Base-by-base conservation (phyloP, 2,113 vertebrate genomes). In the Tenebrosternarchus preto region DNA sequence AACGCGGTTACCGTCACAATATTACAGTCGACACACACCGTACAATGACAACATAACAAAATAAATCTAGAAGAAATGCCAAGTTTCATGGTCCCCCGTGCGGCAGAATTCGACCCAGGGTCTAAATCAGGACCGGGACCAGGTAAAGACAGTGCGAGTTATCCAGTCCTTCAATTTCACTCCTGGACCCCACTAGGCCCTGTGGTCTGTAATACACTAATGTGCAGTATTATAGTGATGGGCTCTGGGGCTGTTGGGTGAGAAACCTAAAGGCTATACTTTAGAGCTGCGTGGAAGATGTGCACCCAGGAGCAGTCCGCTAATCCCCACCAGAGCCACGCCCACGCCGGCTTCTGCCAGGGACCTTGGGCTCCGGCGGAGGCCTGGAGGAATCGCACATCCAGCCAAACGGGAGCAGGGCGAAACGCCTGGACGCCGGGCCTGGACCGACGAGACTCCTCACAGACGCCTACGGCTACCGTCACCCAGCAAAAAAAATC, bases 191-290 rank as follows among this genome's bases (percentile, higher is more conserved):
- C 83, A 19, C 50, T 88, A 76, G 80, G 83, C 81, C 84, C 88
- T 86, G 80, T 78, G 84, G 89, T 88, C 88, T 85, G 84, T 92
- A 92, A 93, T 92, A 88, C 90, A 91, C 89, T 92, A 92, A 93
- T 92, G 84, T 89, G 86, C 81, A 88, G 86, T 88, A 92, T 92
- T 92, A 93, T 84, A 83, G 82, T 88, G 85, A 85, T 85, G 82
- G 86, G 57, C 46, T 46, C 5, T 78, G 82, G 81, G 66, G 25
- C 39, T 22, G 73, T 12, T 68, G 69, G 67, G 77, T 88, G 86
- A 89, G 87, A 87, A n/a, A 86, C 76, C 36, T 85, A 78, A 90
- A 88, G 59, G 88, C 86, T 89, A 88, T 91, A 90, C 87, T 92
- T 93, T 90, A 85, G 67, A 89, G 80, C 91, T 59, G 63, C 78